phyloP scores from a whole-genome alignment of 2,888 invertebrate genomes.

The Doris montereyensis region DNA sequence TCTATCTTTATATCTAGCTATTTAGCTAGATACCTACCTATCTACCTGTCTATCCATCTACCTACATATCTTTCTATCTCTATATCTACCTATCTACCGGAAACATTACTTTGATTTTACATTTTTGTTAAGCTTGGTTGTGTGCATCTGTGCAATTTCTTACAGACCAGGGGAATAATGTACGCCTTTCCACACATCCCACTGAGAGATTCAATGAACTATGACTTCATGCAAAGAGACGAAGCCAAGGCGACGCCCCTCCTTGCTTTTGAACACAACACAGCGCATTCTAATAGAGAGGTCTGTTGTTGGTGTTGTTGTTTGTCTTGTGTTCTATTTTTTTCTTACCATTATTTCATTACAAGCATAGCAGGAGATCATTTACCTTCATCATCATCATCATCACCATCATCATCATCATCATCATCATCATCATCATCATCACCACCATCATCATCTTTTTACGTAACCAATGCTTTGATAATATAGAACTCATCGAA shows the following conservation, averaged over 20 bases:
- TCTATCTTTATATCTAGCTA: too few relatives aligned
- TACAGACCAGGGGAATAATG: slow-evolving; percentile 40
- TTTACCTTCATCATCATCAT: slow-evolving; percentile 3
- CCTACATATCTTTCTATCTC: too few relatives aligned
- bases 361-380: too few relatives aligned
- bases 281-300: slow-evolving; percentile 48
- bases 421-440: slow-evolving; percentile 15
- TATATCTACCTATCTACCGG: too few relatives aligned
- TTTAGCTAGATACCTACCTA: too few relatives aligned
- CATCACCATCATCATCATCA: slow-evolving; percentile 10
- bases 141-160: too few relatives aligned
- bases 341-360: neutral
- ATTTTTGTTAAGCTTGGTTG: neutral
- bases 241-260: slow-evolving; percentile 51
- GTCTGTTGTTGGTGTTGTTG: too few relatives aligned
- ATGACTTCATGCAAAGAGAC: slow-evolving; percentile 39
- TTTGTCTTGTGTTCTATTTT: too few relatives aligned
- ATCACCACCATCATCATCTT: neutral
- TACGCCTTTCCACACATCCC: slow-evolving; percentile 42
- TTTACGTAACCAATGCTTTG: too few relatives aligned
- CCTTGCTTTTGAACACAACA: slow-evolving; percentile 51
- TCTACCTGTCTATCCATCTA: too few relatives aligned
- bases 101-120: neutral
- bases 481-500: too few relatives aligned
- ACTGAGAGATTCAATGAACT: slow-evolving; percentile 16